These are phyloP conservation scores for Metopia argyrocephala DNA, from an alignment of 2,888 invertebrate species.

Conservation along the genomic window DNA sequence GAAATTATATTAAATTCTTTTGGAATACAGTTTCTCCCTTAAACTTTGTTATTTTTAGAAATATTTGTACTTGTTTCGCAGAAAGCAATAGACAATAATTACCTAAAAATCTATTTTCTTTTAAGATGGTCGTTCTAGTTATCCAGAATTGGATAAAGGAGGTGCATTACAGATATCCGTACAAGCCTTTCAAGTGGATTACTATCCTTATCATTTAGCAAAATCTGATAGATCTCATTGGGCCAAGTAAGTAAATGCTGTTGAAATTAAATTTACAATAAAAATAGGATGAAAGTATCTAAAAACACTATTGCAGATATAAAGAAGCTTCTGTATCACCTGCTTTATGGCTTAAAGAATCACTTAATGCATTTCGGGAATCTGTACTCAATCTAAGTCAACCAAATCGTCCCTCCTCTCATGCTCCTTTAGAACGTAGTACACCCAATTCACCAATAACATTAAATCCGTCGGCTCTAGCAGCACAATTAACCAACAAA, in stretches of 20 bases:
- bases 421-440: constrained; percentile 77
- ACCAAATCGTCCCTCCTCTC: constrained; percentile 79
- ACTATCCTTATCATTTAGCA: constrained; percentile 97
- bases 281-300: background rate
- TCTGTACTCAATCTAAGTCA: constrained; percentile 87
- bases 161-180: constrained; percentile 96
- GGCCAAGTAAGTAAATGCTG: constrained; percentile 82
- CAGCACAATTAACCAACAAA: constrained; percentile 67
- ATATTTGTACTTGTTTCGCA: too few species aligned
- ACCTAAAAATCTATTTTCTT: constrained; percentile 25
- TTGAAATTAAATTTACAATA: background rate
- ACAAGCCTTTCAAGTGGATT: constrained; percentile 92
- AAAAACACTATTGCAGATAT: constrained; percentile 78
- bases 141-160: constrained; percentile 91
- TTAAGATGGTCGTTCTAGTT: constrained; percentile 89
- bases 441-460: constrained; percentile 75
- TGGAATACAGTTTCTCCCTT: too few species aligned
- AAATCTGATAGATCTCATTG: constrained; percentile 92
- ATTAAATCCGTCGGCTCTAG: constrained; percentile 70
- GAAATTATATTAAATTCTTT: too few species aligned
- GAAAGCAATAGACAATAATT: background rate
- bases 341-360: constrained; percentile 91
- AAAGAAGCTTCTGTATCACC: constrained; percentile 89
- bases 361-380: constrained; percentile 88
- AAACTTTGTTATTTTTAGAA: too few species aligned